These are phyloP conservation scores for Drosophila austrosaltans DNA, from an alignment of 2,888 invertebrate species.

Conservation along the genomic window DNA sequence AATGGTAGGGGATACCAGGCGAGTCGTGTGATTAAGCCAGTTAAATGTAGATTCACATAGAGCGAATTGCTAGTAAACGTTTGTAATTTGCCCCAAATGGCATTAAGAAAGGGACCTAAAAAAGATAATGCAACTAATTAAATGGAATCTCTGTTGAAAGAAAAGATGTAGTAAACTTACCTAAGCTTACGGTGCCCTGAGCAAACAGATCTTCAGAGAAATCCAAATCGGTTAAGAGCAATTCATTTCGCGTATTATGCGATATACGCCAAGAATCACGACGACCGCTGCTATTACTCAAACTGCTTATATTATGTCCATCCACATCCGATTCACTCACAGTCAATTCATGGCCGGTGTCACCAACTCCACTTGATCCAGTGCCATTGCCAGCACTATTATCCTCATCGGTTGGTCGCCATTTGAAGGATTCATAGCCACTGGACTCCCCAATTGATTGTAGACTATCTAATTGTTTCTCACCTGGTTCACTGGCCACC, in stretches of 20 bases:
- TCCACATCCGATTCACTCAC: slow-evolving; percentile 74
- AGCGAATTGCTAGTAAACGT: slow-evolving; percentile 93
- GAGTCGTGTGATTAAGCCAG: slow-evolving; percentile 92
- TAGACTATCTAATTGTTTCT: slow-evolving; percentile 86
- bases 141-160: not conserved
- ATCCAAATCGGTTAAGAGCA: slow-evolving; percentile 82
- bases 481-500: slow-evolving; percentile 63
- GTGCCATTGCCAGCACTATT: slow-evolving; percentile 56
- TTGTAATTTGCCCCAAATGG: slow-evolving; percentile 91
- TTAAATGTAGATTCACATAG: slow-evolving; percentile 93
- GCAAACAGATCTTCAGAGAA: slow-evolving; percentile 84
- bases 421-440: slow-evolving; percentile 90
- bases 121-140: not conserved
- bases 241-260: slow-evolving; percentile 75
- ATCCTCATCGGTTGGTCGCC: slow-evolving; percentile 85
- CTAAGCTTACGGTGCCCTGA: slow-evolving; percentile 83
- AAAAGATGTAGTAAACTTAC: slow-evolving; percentile 52
- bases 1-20: slow-evolving; percentile 95
- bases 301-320: slow-evolving; percentile 59
- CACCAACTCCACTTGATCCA: slow-evolving; percentile 21
- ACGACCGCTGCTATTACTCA: slow-evolving; percentile 39
- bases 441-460: slow-evolving; percentile 89
- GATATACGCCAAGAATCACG: slow-evolving; percentile 81
- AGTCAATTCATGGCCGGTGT: slow-evolving; percentile 10
- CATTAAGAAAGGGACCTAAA: slow-evolving; percentile 91